Base-by-base conservation (phyloP, 2,113 vertebrate species). In the Notarius lentiginosus region DNA sequence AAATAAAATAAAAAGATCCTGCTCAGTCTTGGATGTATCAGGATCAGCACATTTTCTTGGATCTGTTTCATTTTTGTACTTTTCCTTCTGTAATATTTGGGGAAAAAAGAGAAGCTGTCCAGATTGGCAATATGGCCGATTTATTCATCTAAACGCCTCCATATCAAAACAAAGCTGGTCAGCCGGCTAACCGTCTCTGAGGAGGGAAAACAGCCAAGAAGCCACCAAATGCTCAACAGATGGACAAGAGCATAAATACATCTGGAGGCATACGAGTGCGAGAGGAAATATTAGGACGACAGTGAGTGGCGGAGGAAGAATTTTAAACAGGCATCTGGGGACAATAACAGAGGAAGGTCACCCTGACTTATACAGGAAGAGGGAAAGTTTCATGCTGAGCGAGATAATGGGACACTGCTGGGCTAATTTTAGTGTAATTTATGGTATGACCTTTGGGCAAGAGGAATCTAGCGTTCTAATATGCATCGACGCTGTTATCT, bases 341-440 rank as follows among this genome's bases (percentile, higher is more conserved):
- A 92, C 51, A 91, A 90, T 87, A 93, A 90, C 94, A 89, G 75
- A 92, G 91, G 88, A 95, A 95, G 93, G 93, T 95, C 94, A 96
- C 88, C 88, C 90, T 92, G 91, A 93, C 92, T 91, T 88, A 93
- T 91, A 92, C 86, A 92, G 90, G 79, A 77, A 85, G 85, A 88
- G 81, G 51, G 86, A 88, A 90, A 79, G 73, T 92, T 93, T 93
- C 93, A 91, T 90, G 90, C 91, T 90, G 92, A 30, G 94, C 86
- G 92, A 95, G 93, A 95, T 95, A 95, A 96, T 95, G 91, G 87
- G 87, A 93, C 89, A 81, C 93, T 87, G 90, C 86, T 94, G 92
- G 93, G 93, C 93, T 95, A 94, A 96, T 95, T 96, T 95, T 93
- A 91, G 49, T 93, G 90, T 93, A 93, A 94, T 92, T 90, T 93